These are phyloP conservation scores for Montipora cactus DNA, from an alignment of 64 coral and sea anemone species.

Conservation along the genomic window DNA sequence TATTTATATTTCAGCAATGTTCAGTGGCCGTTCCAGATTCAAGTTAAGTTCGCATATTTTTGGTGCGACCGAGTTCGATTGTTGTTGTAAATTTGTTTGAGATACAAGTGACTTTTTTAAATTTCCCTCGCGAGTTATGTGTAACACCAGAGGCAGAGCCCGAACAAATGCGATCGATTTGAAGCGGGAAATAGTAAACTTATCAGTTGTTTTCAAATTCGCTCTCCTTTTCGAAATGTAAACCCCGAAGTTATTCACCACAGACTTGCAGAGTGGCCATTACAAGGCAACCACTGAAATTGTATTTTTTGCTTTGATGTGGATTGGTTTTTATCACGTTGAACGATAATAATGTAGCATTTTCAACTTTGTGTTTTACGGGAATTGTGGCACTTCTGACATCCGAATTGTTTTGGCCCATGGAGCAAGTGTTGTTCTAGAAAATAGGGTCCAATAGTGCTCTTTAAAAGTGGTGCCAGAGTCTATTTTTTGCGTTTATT, in stretches of 20 bases:
- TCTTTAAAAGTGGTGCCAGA: neutral
- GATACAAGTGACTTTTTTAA: constrained; percentile 74
- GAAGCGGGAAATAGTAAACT: constrained; percentile 4
- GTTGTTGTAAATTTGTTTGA: constrained; percentile 12
- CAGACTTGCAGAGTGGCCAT: neutral
- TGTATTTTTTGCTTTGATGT: neutral
- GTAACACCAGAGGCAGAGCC: neutral
- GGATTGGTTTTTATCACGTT: neutral
- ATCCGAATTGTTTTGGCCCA: neutral
- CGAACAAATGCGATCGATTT: constrained; percentile 1
- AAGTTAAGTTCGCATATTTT: neutral
- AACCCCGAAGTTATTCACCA: neutral
- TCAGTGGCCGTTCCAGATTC: neutral
- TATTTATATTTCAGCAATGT: neutral
- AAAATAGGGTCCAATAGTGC: neutral
- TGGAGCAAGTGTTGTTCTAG: neutral
- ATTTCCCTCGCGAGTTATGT: constrained; percentile 88
- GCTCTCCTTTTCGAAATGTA: neutral
- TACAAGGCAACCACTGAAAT: neutral
- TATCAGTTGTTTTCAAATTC: neutral
- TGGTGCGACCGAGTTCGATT: neutral
- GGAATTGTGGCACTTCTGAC: neutral
- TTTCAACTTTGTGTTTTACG: neutral
- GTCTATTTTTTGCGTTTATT: neutral
- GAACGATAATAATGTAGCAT: neutral